Base-by-base conservation (phyloP, 2,113 vertebrate genomes). In the Sceloporus tristichus region DNA sequence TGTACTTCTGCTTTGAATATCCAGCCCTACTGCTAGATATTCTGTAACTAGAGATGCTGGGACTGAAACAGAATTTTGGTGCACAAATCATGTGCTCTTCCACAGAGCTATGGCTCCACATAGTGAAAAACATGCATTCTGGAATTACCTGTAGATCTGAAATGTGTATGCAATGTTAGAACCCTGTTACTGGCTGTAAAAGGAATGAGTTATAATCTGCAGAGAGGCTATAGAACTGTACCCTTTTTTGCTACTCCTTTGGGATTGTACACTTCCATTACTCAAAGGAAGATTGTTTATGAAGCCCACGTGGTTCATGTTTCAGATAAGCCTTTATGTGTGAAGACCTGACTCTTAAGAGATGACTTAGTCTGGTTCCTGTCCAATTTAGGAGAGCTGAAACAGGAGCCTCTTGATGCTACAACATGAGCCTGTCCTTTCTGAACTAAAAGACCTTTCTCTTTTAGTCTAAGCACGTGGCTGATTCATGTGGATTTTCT, bases 251-350 rank as follows among this genome's bases (percentile, higher is more conserved):
- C 19, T 59, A 2, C 53, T 62, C 53, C 53, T 25, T 34, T 65
- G 25, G 56, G 73, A 18, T 27, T 48, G 19, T 34, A 85, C 25
- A 48, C 38, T 85, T 77, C 84, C 38, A 13, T 66, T 48, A 40
- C 56, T 85, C 53, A 62, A 85, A 85, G 56, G 5, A 78, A 65
- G 73, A 42, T 27, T 65, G 56, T 85, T 68, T n/a, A 74, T 77
- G 74, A 78, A 48, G 74, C 23, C 66, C 74, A 40, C 53, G 25
- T 38, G 34, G 21, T 8, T 25, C n/a, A 40, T 19, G n/a, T 85
- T 85, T n/a, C 56, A 78, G 56, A 77, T 85, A 77, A 85, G 84
- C 16, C 59, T 40, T 78, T 59, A 78, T 85, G 77, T 77, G 38
- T 85, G 74, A 77, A 65, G 21, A n/a, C 74, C 74, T 66, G 74